phyloP scores from a whole-genome alignment of 2,113 vertebrate genomes.

The Poeciliopsis prolifica region DNA sequence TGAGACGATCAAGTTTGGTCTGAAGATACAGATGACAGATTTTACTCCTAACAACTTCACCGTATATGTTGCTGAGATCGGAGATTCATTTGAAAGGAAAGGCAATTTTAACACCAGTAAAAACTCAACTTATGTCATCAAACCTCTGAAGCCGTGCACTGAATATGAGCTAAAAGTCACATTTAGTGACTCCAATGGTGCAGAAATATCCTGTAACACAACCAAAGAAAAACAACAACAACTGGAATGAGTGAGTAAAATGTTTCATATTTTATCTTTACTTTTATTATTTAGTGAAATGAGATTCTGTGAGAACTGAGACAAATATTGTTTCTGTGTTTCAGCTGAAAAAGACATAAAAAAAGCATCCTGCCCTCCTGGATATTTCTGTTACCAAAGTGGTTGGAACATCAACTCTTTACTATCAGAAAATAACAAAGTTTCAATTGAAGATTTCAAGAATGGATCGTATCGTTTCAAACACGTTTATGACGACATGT shows the following conservation, averaged over 20 bases:
- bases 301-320: background rate
- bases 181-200: rapidly evolving
- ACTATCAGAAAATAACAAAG: background rate
- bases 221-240: background rate
- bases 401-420: conserved; percentile 22
- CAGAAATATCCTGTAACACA: rapidly evolving
- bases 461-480: background rate
- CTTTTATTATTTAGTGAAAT: background rate
- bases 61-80: background rate
- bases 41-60: rapidly evolving
- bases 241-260: conserved; percentile 43
- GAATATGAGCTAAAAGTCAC: background rate
- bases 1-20: background rate
- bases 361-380: rapidly evolving
- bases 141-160: conserved; percentile 62
- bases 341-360: background rate
- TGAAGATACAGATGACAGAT: conserved; percentile 1
- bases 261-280: background rate
- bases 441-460: rapidly evolving
- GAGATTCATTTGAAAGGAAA: rapidly evolving
- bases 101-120: rapidly evolving
- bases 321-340: conserved; percentile 13
- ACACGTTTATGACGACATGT: background rate
- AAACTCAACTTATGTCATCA: rapidly evolving
- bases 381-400: conserved; percentile 22